Evolutionary conservation across 2,113 vertebrate species (phyloP), one percentile per base, ranked within the genome.

Genomic region (Seriola dumerili): DNA sequence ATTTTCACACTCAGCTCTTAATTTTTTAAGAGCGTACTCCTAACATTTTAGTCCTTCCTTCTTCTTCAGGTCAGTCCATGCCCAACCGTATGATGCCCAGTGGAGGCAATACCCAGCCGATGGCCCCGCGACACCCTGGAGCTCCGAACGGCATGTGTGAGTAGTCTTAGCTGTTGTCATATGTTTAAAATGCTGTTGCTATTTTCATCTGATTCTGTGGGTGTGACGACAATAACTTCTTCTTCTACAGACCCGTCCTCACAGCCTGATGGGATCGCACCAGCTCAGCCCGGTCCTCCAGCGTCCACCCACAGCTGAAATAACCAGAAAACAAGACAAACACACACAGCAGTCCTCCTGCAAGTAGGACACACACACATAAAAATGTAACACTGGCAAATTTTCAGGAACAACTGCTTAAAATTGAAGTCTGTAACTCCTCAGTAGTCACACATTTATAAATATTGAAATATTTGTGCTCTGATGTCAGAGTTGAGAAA

Each of bases 61-160:
- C 44, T 57, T 54, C 64, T 44, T 25, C 74, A 88, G 95, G 96
- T 5, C 96, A 95, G 85, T 84, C 95, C 21, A 29, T 96, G 90
- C 78, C 96, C 7, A 95, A 96, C 59, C 94, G 96, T 57, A 94
- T 97, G 88, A 94, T 97, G 80, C 92, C 96, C 0, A 66, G 76
- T 0, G 91, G 86, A 50, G 95, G 85, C 54, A 86, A 85, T 1
- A 59, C 87, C 25, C 96, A 40, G 84, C 90, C 96, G 0, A 86
- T 97, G 9, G 96, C 96, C 38, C 92, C 97, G 4, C 94, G 96
- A 0, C 95, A 95, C 69, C 86, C 96, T 0, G 96, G 97, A 23
- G 95, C 97, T 1, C 96, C 97, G 1, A 98, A 98, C 0, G 98
- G 97, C 92, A 96, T 97, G 96, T 98, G 98, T 99, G 90, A 97